phyloP scores from a whole-genome alignment of 2,113 vertebrate genomes.

The Megaceryle torquata region DNA sequence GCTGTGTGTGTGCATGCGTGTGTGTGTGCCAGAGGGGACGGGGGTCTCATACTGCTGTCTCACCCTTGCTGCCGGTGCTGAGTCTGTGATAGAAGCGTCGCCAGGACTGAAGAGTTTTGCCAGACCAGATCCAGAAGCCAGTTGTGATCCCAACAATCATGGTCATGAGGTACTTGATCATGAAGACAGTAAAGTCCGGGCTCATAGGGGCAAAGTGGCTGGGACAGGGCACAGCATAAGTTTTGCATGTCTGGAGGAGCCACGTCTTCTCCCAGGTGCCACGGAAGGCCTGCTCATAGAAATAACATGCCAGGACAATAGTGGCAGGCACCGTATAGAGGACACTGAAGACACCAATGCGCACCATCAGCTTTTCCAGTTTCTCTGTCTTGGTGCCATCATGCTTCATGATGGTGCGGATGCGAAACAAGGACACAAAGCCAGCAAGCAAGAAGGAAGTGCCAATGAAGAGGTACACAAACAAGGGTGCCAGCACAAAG shows the following conservation, averaged over 20 bases:
- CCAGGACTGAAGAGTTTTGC: slow-evolving; percentile 93
- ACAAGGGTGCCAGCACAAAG: slow-evolving; percentile 88
- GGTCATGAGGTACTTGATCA: slow-evolving; percentile 96
- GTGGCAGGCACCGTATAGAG: slow-evolving; percentile 88
- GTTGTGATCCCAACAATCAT: slow-evolving; percentile 93
- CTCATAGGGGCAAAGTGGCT: slow-evolving; percentile 81
- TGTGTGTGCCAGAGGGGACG: neutral
- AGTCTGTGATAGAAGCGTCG: slow-evolving; percentile 86
- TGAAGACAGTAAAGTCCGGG: slow-evolving; percentile 90
- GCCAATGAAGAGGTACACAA: slow-evolving; percentile 89
- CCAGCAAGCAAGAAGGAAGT: slow-evolving; percentile 90
- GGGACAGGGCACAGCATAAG: slow-evolving; percentile 84
- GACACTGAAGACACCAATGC: slow-evolving; percentile 88
- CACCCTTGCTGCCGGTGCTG: slow-evolving; percentile 90
- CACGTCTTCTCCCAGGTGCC: slow-evolving; percentile 89
- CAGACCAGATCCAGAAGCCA: slow-evolving; percentile 94
- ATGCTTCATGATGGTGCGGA: slow-evolving; percentile 98
- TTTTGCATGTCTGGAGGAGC: slow-evolving; percentile 88
- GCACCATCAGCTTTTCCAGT: slow-evolving; percentile 91
- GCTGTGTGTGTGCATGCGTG: neutral
- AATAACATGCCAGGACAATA: slow-evolving; percentile 87
- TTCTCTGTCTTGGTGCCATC: slow-evolving; percentile 95
- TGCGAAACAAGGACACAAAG: slow-evolving; percentile 92
- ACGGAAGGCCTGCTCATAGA: slow-evolving; percentile 91
- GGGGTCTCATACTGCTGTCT: slow-evolving; percentile 89